Base-by-base conservation (phyloP, 1,140 invertebrate genomes). In the Eriosoma lanigerum region DNA sequence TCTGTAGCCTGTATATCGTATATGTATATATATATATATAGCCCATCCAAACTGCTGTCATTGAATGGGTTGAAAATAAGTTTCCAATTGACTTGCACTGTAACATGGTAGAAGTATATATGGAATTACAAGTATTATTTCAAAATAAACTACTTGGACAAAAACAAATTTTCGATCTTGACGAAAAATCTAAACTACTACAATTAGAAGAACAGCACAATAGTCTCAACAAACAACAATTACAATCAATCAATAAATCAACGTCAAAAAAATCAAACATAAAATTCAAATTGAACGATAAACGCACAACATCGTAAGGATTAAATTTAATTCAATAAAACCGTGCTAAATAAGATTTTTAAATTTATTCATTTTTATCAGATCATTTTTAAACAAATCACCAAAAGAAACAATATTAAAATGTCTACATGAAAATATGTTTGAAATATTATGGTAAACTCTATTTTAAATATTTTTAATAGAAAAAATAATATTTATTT, bases 101-200 rank as follows among this genome's bases (percentile, higher is more conserved):
- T 8, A 5, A 0, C 12, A 26, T 1, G 4, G n/a, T 26, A 60
- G 56, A 78, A 46, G 3, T 78, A 9, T 78, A 60, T n/a, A 48
- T 0, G 19, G 54, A 78, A 60, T 48, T 78, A 46, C 75, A 78
- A 78, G 38, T 62, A 62, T 44, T 78, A 24, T 78, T 78, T 46
- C 56, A 78, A 46, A 58, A 48, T 8, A 78, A 58, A 3, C 12
- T 13, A 5, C 17, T 78, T 8, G 68, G 68, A n/a, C 48, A n/a
- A 29, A 72, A 52, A 52, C 24, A 72, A 13, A 50, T 72, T 19
- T 12, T 8, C 1, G 9, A 32, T 15, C 9, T 52, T 8, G 29
- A 19, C 10, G 58, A 62, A 62, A 15, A 13, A 6, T 1, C 29
- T 6, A 70, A 70, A 26, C 24, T n/a, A 19, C 52, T 2, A 3